phyloP scores from a whole-genome alignment of 2,888 invertebrate genomes.

The Sceliomorpha sp. region DNA sequence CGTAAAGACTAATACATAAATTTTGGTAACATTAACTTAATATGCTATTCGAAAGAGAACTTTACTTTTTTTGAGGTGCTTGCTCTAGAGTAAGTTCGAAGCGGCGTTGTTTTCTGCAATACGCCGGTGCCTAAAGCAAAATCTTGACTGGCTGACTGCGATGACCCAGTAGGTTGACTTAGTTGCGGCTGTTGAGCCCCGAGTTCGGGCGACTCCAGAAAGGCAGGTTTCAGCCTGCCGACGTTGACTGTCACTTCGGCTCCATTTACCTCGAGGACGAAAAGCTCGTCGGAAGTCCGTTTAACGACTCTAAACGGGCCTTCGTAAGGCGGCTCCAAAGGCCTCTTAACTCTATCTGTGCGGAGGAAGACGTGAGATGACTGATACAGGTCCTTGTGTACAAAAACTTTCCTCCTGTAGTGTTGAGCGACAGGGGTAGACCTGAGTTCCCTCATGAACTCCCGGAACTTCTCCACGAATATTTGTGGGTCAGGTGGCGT shows the following conservation, averaged over 20 bases:
- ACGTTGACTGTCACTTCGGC: conserved; percentile 13
- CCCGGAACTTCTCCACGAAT: conserved; percentile 20
- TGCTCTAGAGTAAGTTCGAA: conserved; percentile 9
- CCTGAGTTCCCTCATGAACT: conserved; percentile 9
- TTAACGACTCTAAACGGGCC: conserved; percentile 53
- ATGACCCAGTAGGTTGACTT: conserved; percentile 1
- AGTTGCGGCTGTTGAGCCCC: neutral
- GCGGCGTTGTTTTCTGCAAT: neutral
- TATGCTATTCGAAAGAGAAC: conserved; percentile 4
- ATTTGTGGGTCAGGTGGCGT: conserved; percentile 10
- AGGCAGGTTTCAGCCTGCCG: conserved; percentile 42
- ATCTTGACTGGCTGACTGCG: conserved; percentile 3
- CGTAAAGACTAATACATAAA: no score
- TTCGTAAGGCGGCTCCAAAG: conserved; percentile 16
- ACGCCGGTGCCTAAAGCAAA: conserved; percentile 4
- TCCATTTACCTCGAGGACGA: conserved; percentile 28
- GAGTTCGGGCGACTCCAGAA: conserved; percentile 1
- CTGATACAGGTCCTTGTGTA: conserved; percentile 5
- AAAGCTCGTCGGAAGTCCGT: conserved; percentile 31
- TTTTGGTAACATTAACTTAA: no score
- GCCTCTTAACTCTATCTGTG: conserved; percentile 6
- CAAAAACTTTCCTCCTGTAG: conserved; percentile 6
- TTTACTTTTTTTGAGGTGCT: conserved; percentile 1
- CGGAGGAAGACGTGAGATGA: conserved; percentile 19
- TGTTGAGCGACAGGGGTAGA: conserved; percentile 23